These are phyloP conservation scores for Plebejus melissa DNA, from an alignment of 2,888 invertebrate genomes.

Conservation along the genomic window DNA sequence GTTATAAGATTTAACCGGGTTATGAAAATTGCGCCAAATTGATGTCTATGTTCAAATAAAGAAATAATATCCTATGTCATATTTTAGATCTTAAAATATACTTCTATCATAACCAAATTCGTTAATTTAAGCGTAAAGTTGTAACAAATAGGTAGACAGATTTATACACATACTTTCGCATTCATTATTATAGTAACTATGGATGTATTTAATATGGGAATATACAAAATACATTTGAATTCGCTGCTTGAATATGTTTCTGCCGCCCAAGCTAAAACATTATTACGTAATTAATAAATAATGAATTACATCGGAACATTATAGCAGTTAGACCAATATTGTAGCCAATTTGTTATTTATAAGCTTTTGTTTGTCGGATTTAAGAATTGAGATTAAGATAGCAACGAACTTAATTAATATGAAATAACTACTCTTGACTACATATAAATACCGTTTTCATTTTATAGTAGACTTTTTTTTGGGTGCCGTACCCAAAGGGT, in stretches of 20 bases:
- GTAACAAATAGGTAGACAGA: no score
- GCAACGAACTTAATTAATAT: neutral
- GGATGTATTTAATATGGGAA: no score
- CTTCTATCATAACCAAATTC: no score
- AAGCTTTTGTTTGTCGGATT: neutral
- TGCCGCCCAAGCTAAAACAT: neutral
- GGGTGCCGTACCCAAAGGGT: no score
- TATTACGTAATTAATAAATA: neutral
- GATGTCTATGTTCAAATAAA: no score
- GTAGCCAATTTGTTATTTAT: neutral
- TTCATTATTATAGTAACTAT: no score
- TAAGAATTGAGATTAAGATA: neutral
- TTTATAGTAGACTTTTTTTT: neutral
- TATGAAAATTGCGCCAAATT: no score
- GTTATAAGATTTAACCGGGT: no score
- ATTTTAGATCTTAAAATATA: no score
- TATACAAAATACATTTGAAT: neutral
- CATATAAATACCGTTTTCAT: neutral
- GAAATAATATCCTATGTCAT: no score
- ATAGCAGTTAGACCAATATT: neutral
- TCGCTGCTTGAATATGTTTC: neutral
- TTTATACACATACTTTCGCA: no score
- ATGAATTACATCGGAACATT: neutral
- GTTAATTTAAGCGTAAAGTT: no score
- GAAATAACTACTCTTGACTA: neutral